phyloP scores from a whole-genome alignment of 1,140 invertebrate species.

The Coelopa frigida region DNA sequence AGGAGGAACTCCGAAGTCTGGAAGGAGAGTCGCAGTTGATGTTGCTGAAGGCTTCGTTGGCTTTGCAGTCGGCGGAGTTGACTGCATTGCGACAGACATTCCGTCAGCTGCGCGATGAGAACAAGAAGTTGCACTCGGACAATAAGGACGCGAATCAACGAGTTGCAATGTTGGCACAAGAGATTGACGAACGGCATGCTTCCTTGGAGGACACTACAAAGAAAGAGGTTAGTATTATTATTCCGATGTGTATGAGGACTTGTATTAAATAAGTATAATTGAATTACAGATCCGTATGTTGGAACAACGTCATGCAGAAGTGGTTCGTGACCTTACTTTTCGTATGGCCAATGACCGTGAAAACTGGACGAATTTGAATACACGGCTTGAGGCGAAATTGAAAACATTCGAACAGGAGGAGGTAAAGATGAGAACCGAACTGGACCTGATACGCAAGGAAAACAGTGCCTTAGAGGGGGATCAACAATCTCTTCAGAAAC shows the following conservation, averaged over 20 bases:
- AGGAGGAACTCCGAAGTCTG: slow-evolving; percentile 54
- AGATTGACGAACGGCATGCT: slow-evolving; percentile 82
- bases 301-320: slow-evolving; percentile 69
- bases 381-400: slow-evolving; percentile 48
- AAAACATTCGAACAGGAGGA: slow-evolving; percentile 60
- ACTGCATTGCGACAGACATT: slow-evolving; percentile 50
- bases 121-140: slow-evolving; percentile 69
- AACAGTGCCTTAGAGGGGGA: slow-evolving; percentile 36
- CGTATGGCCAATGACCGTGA: slow-evolving; percentile 66
- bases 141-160: slow-evolving; percentile 73
- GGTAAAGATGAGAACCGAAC: slow-evolving; percentile 52
- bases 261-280: neutral
- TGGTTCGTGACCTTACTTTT: slow-evolving; percentile 59
- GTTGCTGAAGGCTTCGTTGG: slow-evolving; percentile 49
- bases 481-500: slow-evolving; percentile 37
- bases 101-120: slow-evolving; percentile 61
- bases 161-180: slow-evolving; percentile 70
- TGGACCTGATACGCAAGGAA: slow-evolving; percentile 45
- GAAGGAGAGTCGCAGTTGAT: slow-evolving; percentile 29
- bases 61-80: slow-evolving; percentile 55
- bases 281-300: slow-evolving; percentile 51
- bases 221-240: slow-evolving; percentile 49
- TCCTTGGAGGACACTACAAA: slow-evolving; percentile 64
- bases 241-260: neutral
- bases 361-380: slow-evolving; percentile 49